Evolutionary conservation across 2,888 invertebrate species (phyloP), one percentile per base, ranked within the genome.

Genomic region (Volucella inanis): DNA sequence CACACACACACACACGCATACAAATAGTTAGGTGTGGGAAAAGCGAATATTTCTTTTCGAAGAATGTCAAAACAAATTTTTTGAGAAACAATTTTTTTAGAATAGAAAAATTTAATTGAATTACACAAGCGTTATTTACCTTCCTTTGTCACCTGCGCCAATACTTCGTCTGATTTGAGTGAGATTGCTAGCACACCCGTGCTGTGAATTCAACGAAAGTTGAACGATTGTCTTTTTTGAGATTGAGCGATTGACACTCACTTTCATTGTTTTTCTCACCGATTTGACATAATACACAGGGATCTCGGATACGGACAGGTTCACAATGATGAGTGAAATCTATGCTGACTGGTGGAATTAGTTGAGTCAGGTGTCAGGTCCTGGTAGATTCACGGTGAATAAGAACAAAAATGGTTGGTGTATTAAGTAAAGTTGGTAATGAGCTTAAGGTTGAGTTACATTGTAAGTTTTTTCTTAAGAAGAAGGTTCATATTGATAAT

Each of bases 91-190:
- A 45, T 31, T 6, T 31, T 31, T 39, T 52, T 68, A 41, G 10
- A 61, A 43, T 15, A 12, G 41, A 61, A 55, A 81, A 70, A 64
- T 22, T 47, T n/a, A 59, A 57, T 49, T 22, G 39, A 64, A 72
- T 85, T 85, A 85, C 85, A 85, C 85, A 85, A 83, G 79, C 75
- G 87, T 86, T 77, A 74, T 71, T 87, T 88, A 88, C 87, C 88
- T 88, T 88, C 88, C 87, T 89, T 87, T 87, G 88, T 88, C 88
- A 88, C 88, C 88, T 89, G 88, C 80, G 87, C 87, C 88, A 87
- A 79, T 84, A 87, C 87, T 88, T 88, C 88, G 87, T 89, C 88
- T 88, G 87, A 83, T 57, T 43, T 81, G 85, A 85, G 85, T 85
- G 76, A 14, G 52, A 38, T 80, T 62, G 39, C 12, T 55, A 11